Evolutionary conservation across 2,113 vertebrate genomes (phyloP).

Genomic region (Oreotragus oreotragus): DNA sequence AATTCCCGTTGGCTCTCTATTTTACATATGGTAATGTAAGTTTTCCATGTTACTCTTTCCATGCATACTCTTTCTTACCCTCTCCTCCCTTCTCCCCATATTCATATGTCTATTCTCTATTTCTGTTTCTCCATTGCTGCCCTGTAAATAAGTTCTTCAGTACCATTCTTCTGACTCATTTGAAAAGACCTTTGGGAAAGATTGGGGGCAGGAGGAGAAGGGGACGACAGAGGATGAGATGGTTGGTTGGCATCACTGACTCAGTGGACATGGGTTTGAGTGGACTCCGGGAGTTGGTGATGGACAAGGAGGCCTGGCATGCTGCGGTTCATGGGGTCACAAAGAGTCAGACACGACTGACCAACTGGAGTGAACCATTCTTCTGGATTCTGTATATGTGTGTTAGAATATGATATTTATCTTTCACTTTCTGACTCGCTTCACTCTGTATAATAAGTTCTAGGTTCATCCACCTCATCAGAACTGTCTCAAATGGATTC

Average conservation of each 20-base stretch:
- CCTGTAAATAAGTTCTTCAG: neutral
- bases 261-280: too few species aligned
- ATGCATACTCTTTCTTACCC: neutral
- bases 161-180: neutral
- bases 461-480: neutral
- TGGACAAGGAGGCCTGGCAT: too few species aligned
- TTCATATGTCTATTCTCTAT: neutral
- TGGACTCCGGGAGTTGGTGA: too few species aligned
- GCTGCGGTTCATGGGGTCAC: accelerated
- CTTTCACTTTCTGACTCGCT: neutral
- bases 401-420: neutral
- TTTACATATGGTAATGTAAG: neutral
- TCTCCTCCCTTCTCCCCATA: neutral
- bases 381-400: neutral
- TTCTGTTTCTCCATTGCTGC: neutral
- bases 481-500: neutral
- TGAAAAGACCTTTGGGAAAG: too few species aligned
- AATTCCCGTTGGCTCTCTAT: neutral
- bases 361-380: neutral
- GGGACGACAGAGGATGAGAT: too few species aligned
- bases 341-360: too few species aligned
- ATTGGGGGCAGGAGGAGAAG: too few species aligned
- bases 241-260: too few species aligned
- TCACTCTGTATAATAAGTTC: neutral
- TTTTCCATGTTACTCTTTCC: neutral